Evolutionary conservation across 2,113 vertebrate species (phyloP), one percentile per base, ranked within the genome.

Genomic region (Patagioenas fasciata): DNA sequence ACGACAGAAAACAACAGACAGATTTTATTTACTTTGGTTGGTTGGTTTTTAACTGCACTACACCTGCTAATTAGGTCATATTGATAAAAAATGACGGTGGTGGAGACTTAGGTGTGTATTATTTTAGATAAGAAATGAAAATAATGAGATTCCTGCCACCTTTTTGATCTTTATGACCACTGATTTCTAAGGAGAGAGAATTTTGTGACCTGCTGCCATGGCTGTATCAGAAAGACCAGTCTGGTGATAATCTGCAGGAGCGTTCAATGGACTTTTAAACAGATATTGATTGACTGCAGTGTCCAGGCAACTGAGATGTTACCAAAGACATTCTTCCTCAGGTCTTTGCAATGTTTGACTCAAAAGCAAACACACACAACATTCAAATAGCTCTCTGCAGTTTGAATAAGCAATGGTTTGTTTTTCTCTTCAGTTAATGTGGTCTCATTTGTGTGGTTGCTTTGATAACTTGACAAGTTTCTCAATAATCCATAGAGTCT

Each of bases 401-500:
- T 75, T 38, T 83, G 53, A 84, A 48, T 50, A 90, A 94, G 73
- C 15, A 48, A 44, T 10, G 13, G 24, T 12, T 4, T 21, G 44
- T 67, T 53, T 85, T 83, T 34, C 36, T 60, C 72, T 74, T 48
- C 69, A 89, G 44, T 85, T 82, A 72, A 20, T 9, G 7, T 69
- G 16, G 36, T 75, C 47, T 92, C 32, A 53, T 86, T 88, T 67
- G 19, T 48, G 70, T 51, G 24, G 13, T 32, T 88, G 40, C 75
- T 91, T 90, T 92, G 72, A 84, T 79, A 90, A 47, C 29, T 73
- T 73, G 51, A 66, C 34, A 80, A 79, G 48, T 71, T 96, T 93
- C 88, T 92, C 85, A 86, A 71, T 75, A 88, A 92, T 54, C 38
- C 34, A 65, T 6, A 84, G n/a, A 57, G 44, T 56, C 38, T 88